These are phyloP conservation scores for Taeniopygia guttata DNA, from an alignment of 2,797 vertebrate genomes.

Conservation along the genomic window DNA sequence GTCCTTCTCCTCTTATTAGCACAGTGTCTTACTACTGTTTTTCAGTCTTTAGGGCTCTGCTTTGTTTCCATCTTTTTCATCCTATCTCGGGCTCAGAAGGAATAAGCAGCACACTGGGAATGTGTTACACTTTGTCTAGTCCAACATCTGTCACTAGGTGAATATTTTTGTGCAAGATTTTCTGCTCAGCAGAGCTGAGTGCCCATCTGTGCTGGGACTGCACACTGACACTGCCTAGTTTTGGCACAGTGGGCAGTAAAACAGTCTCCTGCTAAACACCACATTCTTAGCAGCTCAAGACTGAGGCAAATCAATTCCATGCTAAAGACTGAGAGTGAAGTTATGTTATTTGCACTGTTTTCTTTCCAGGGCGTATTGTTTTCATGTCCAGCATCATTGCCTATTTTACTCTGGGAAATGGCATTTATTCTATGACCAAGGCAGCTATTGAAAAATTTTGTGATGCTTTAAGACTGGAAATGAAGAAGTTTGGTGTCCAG, in stretches of 20 bases:
- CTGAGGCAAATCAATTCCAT: not conserved
- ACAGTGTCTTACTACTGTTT: not conserved
- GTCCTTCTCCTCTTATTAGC: not conserved
- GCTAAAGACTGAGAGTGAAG: not conserved
- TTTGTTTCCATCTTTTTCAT: not conserved
- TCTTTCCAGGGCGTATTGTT: conserved; percentile 77
- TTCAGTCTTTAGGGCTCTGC: not conserved
- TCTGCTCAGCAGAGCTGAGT: not conserved
- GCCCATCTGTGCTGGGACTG: not conserved
- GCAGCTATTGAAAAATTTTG: conserved; percentile 82
- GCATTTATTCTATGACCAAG: conserved; percentile 81
- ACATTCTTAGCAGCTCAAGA: not conserved
- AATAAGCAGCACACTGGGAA: not conserved
- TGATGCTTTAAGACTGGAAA: conserved; percentile 81
- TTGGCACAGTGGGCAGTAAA: not conserved
- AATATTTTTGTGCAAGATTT: not conserved
- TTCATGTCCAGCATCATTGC: conserved; percentile 81
- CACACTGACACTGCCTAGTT: not conserved
- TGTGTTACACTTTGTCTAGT: not conserved
- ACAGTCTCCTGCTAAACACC: not conserved
- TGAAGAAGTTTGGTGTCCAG: conserved; percentile 81
- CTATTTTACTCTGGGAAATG: conserved; percentile 77
- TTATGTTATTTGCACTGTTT: not conserved
- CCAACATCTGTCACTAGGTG: not conserved
- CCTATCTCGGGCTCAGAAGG: not conserved